phyloP scores from a whole-genome alignment of 2,797 vertebrate genomes.

The Xenopus petersii region DNA sequence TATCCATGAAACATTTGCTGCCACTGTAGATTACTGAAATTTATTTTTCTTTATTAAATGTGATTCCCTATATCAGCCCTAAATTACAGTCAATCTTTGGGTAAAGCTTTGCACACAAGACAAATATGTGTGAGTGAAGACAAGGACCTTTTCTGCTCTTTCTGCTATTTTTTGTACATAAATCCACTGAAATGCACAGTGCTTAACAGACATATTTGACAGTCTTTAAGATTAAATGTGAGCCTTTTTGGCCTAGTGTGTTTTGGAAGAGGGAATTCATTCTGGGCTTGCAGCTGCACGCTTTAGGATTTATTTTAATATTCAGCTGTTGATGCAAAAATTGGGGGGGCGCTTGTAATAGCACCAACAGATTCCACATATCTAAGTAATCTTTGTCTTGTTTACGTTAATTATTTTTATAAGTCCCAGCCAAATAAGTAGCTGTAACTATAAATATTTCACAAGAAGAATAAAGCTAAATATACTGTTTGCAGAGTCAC shows the following conservation, averaged over 20 bases:
- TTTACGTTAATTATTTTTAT: slow-evolving; percentile 27
- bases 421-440: too few relatives aligned
- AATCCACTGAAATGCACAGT: slow-evolving; percentile 14
- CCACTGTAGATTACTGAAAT: too few relatives aligned
- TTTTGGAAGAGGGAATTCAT: slow-evolving; percentile 27
- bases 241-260: slow-evolving; percentile 24
- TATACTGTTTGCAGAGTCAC: too few relatives aligned
- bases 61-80: too few relatives aligned
- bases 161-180: slow-evolving; percentile 10
- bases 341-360: slow-evolving; percentile 35
- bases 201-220: slow-evolving; percentile 16
- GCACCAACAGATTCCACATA: slow-evolving; percentile 35
- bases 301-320: slow-evolving; percentile 38
- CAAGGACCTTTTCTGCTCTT: slow-evolving; percentile 1
- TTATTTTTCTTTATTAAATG: too few relatives aligned
- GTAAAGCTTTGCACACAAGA: neutral
- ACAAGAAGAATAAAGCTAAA: too few relatives aligned
- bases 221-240: slow-evolving; percentile 22
- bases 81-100: too few relatives aligned
- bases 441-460: too few relatives aligned
- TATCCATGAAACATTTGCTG: too few relatives aligned
- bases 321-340: slow-evolving; percentile 33
- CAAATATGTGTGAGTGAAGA: neutral
- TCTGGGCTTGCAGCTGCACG: slow-evolving; percentile 39
- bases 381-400: slow-evolving; percentile 41